Base-by-base conservation (phyloP, 1,140 invertebrate genomes). In the Bombus balteatus region DNA sequence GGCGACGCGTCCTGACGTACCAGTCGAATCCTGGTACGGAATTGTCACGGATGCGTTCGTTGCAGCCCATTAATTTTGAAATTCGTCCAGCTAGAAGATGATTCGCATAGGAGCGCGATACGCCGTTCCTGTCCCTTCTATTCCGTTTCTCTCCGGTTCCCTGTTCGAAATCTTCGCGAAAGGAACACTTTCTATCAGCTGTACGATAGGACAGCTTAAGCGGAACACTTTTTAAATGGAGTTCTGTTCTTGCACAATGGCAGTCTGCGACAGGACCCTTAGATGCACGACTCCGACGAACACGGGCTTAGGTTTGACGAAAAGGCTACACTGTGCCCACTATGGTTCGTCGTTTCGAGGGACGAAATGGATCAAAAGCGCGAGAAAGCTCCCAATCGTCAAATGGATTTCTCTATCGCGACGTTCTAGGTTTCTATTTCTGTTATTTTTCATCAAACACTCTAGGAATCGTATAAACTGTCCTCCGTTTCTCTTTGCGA, bases 371-470 rank as follows among this genome's bases (percentile, higher is more conserved):
- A 88, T 88, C 84, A 77, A 82, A 73, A 65, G 57, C 65, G n/a
- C 68, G 32, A 34, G 62, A 41, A 80, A 75, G 75, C 77, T 86
- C 74, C 57, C 79, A 68, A 85, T 88, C 83, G 83, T 74, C 79
- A 88, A 88, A 79, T 89, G 53, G 82, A 76, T 79, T 77, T 89
- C 79, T 39, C 87, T 62, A 79, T 66, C 70, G 87, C 85, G 75
- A 57, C 37, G 62, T 3, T 57, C 53, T 13, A 13, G 10, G 6
- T 25, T 25, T 15, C 18, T 25, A 43, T 65, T 12, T 39, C 25
- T 62, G 22, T 41, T 79, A 79, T 70, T 70, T 62, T 39, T 32
- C 75, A 15, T 68, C n/a, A 70, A 72, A 84, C 41, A 47, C 47
- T 79, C 53, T 5, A 39, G 32, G 53, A 62, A 72, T 68, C 66